Evolutionary conservation across 64 coral and sea anemone genomes (phyloP), one percentile per base, ranked within the genome.

Genomic region (Stichodactyla mertensii): DNA sequence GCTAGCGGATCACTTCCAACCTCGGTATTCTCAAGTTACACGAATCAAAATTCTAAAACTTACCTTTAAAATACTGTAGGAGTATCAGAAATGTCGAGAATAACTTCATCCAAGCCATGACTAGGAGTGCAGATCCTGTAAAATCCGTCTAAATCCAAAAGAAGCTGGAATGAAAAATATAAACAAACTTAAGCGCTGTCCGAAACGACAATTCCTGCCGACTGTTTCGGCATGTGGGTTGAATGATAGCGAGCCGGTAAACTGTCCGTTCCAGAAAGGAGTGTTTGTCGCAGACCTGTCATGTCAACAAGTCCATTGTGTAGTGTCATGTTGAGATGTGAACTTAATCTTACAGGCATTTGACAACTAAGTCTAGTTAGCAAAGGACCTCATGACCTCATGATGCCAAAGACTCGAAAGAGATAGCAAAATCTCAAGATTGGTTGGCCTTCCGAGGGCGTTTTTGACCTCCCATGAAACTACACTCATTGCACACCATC

Each of bases 361-460:
- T 92, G 90, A 87, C 90, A 92, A 78, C 57, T 82, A 18, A 52
- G 52, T 86, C 90, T 92, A 71, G 85, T 92, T 92, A 92, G 90
- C 85, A 83, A 6, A 19, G 22, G 62, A 87, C 90, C 79, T 82
- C 83, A 52, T 86, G 79, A 92, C 85, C 90, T 92, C 5, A 0
- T 52, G 4, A 3, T 20, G 16, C 22, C 55, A n/a, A 24, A 82
- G 54, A 82, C 80, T 82, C 27, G 80, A 82, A 19, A n/a, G n/a
- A 82, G 80, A 82, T 60, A 57, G 53, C 57, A 59, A 61, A 61
- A 18, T 45, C 27, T 61, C 9, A 61, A 85, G 60, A 64, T 26
- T 64, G 53, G 9, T 14, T 85, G 55, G 55, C 22, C 55, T 18
- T 11, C 55, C 64, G 0, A 58, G 83, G 83, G 83, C 83, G 83